Percentiles rank a stretch among this genome's conserved stretches.
phyloP scores from a whole-genome alignment of 2,888 invertebrate species.

The Melinopterus prodromus region DNA sequence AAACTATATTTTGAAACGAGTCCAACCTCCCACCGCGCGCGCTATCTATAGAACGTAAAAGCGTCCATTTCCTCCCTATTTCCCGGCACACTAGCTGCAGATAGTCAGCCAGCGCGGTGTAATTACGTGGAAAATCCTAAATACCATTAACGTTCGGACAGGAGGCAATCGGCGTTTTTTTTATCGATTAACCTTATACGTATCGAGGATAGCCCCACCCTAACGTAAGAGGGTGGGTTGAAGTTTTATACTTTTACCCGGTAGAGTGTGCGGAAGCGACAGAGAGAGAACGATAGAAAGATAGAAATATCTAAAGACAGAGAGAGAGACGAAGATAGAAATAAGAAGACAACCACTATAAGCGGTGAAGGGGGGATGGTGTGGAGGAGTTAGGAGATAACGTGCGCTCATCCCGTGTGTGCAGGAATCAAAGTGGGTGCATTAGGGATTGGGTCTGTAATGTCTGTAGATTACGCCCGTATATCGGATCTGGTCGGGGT shows the following conservation, averaged over 20 bases:
- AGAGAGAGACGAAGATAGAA: background rate
- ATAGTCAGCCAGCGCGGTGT: slow-evolving; percentile 28
- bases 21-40: background rate
- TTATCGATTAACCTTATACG: slow-evolving; percentile 36
- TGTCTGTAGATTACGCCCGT: slow-evolving; percentile 49
- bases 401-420: slow-evolving; percentile 46
- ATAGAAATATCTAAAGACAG: background rate
- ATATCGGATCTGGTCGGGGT: slow-evolving; percentile 42
- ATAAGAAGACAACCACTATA: background rate
- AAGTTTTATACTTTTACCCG: slow-evolving; percentile 13
- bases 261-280: background rate
- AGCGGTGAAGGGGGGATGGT: background rate
- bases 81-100: slow-evolving; percentile 26
- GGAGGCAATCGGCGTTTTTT: slow-evolving; percentile 35
- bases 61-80: slow-evolving; percentile 24
- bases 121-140: slow-evolving; percentile 41
- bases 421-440: slow-evolving; percentile 50
- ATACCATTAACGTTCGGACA: slow-evolving; percentile 40
- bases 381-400: slow-evolving; percentile 36
- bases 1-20: slow-evolving; percentile 11
- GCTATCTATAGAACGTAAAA: slow-evolving; percentile 18
- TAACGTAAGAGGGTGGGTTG: slow-evolving; percentile 8
- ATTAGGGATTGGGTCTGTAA: slow-evolving; percentile 50
- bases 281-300: background rate
- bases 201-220: slow-evolving; percentile 16